Base-by-base conservation (phyloP, 2,113 vertebrate genomes). In the Casuarius casuarius region DNA sequence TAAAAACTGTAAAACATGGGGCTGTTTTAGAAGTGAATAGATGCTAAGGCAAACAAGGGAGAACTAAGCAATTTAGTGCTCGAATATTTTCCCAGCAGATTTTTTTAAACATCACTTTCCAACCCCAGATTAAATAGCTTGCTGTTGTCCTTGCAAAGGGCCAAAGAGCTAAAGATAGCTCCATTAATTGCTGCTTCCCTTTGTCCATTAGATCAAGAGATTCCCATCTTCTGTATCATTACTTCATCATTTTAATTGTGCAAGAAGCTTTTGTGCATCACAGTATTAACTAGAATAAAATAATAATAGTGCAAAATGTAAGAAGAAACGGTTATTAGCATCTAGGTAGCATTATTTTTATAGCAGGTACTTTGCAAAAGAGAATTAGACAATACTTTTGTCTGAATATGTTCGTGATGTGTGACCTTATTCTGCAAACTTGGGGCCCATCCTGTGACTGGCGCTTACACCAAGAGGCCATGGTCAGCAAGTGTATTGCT, bases 131-230 rank as follows among this genome's bases (percentile, higher is more conserved):
- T 87, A 90, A 92, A 84, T 21, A 92, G 59, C 61, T 95, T 44
- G 92, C 82, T 85, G n/a, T 85, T 97, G 91, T 95, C 91, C 84
- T 96, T 95, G 87, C 84, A 78, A 94, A 95, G 94, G 84, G 82
- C 91, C 84, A 91, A 94, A 94, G 89, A 95, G 48, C 84, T 95
- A 94, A 97, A 95, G 95, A 95, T 91, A 95, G 92, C 61, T 92
- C 59, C 54, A 38, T 89, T 97, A 90, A 97, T 91, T 97, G 89
- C 95, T 91, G 19, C 68, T 90, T 95, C 78, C 46, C 68, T 91
- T 90, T 88, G 87, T 95, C 84, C 71, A 92, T 92, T 61, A 86
- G 78, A 73, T 87, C 87, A 40, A 48, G 78, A 92, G 67, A 92
- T 79, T 92, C 82, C 78, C 72, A 63, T 56, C 46, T 83, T 90